Percentiles rank a stretch among this genome's conserved stretches.
These are phyloP conservation scores for Chionomys nivalis DNA, from an alignment of 2,113 vertebrate species.

Conservation along the genomic window DNA sequence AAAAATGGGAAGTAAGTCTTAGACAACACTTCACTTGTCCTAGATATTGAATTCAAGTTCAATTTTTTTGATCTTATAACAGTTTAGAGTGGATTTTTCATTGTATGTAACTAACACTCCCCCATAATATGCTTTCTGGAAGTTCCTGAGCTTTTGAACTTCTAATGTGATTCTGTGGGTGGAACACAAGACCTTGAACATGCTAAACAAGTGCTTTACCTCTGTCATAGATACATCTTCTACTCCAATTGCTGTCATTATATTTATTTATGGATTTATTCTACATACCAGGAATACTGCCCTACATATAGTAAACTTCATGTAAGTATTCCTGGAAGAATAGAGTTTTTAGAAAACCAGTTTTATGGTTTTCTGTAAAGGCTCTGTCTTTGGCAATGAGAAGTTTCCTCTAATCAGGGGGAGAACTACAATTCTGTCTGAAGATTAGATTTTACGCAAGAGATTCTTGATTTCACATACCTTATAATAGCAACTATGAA, in stretches of 20 bases:
- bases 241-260: not conserved
- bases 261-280: not conserved
- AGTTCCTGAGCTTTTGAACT: not conserved
- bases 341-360: not conserved
- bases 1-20: not conserved
- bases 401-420: not conserved
- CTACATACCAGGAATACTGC: not conserved
- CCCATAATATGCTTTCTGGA: not conserved
- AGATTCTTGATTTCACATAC: conserved; percentile 34
- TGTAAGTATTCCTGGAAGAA: not conserved
- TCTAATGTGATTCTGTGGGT: no score
- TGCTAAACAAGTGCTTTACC: not conserved
- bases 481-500: conserved; percentile 63
- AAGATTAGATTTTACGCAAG: not conserved
- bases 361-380: not conserved
- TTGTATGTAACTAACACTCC: not conserved
- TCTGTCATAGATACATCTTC: not conserved
- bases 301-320: not conserved
- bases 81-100: not conserved
- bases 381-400: not conserved
- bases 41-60: not conserved
- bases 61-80: not conserved
- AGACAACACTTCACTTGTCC: no score
- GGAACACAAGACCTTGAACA: not conserved
- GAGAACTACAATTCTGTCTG: no score